Evolutionary conservation across 2,113 vertebrate genomes (phyloP), one percentile per base, ranked within the genome.

Genomic region (Ornithorhynchus anatinus): DNA sequence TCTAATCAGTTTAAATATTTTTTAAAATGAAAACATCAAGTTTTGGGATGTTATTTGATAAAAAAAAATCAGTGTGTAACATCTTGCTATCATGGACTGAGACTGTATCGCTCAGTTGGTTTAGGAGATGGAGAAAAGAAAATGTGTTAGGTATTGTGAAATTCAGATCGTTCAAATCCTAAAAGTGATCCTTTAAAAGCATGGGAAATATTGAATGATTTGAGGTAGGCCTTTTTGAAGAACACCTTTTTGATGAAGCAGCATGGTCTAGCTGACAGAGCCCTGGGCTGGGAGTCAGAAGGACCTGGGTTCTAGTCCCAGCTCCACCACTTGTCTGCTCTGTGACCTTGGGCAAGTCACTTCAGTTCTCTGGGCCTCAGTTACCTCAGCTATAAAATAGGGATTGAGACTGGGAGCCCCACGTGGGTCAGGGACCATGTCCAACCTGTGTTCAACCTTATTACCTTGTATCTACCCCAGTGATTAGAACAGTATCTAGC

Each of bases 1-100:
- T 88, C 77, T 89, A 88, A 92, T 89, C 78, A 82, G 74, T 67
- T 77, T 83, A 59, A 84, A 65, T 73, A 45, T 51, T 71, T 72
- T 38, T 42, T 50, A 75, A 63, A 35, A 50, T 15, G 23, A n/a
- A 58, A 37, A 32, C 59, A 37, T 72, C 58, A 38, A n/a, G 8
- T 85, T 86, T 64, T 23, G 33, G 52, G 72, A 60, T n/a, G 20
- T 61, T 69, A 44, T 77, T 76, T 61, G 65, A 71, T 51, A 40
- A 64, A 68, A 56, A 56, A 72, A 15, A 44, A 9, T 19, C 39
- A 0, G 1, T 44, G 44, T 4, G 2, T 35, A 42, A 63, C 15
- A 19, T 10, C 2, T 12, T 12, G 22, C 1, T 67, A 8, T 9
- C 33, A 42, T 11, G 43, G 60, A 25, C 48, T 77, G 58, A 43